A percentile compares a stretch with the other conserved stretches of the same genome.
These are phyloP conservation scores for Amaurobius ferox DNA, from an alignment of 2,888 invertebrate species.

Conservation along the genomic window DNA sequence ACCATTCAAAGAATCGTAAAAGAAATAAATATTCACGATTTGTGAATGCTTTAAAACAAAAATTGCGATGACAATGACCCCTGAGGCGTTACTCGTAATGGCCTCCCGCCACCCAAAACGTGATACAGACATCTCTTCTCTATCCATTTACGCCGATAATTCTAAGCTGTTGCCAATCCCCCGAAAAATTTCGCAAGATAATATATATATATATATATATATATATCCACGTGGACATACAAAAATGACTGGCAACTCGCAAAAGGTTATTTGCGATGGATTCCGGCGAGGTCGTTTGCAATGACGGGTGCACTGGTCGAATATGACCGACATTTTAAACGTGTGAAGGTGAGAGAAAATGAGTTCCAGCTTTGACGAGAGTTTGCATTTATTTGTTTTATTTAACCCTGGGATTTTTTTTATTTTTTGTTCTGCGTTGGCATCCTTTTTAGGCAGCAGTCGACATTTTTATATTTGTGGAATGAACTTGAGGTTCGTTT, in stretches of 20 bases:
- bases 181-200: neutral
- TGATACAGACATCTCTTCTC: neutral
- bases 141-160: conserved; percentile 23
- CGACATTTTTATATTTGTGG: neutral
- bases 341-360: conserved; percentile 11
- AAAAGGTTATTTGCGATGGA: conserved; percentile 8
- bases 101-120: no score
- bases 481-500: neutral
- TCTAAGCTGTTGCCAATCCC: conserved; percentile 1
- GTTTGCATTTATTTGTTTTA: neutral
- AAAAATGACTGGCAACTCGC: neutral
- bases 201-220: no score
- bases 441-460: conserved; percentile 4
- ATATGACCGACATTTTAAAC: conserved; percentile 37
- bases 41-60: no score
- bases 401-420: neutral
- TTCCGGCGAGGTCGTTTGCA: neutral
- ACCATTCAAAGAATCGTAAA: no score
- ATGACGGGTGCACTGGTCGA: conserved; percentile 19
- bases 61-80: no score
- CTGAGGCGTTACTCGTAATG: no score
- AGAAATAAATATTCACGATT: no score
- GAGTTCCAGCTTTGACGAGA: neutral
- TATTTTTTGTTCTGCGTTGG: neutral
- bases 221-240: neutral